Base-by-base conservation (phyloP, 2,888 invertebrate genomes). In the Drosophila multiciliata region DNA sequence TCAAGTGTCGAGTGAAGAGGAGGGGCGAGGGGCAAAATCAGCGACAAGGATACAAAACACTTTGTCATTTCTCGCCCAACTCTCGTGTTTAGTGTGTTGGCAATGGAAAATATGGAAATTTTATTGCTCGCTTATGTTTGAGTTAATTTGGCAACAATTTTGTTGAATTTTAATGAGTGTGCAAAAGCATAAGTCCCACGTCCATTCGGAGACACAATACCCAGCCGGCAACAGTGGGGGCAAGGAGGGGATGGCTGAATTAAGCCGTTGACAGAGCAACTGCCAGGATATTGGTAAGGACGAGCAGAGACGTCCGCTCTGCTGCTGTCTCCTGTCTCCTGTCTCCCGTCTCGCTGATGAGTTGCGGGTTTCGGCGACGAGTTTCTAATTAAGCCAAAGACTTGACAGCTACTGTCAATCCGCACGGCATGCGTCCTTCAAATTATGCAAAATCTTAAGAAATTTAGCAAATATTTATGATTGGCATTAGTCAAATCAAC, bases 71-170 rank as follows among this genome's bases (percentile, higher is more conserved):
- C 54, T 45, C 23, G 23, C 15, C 7, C 11, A 45, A 45, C 12
- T 20, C 20, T 20, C 20, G 15, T 48, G 29, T 66, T n/a, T 62
- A 23, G 23, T 58, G 49, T 60, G 32, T 54, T 26, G 74, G 63
- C 42, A 57, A 49, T 58, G 72, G 72, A 80, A 89, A 87, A 90
- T 87, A 87, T 87, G 87, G 89, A 87, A 87, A 87, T 87, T 87
- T 87, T 87, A 87, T 90, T 84, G 87, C 82, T 87, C 90, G 87
- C 90, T 87, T 87, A 89, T 87, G 90, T 87, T 87, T 87, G 87
- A 90, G 90, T 87, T 87, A 90, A 87, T 87, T 87, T 87, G 90
- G 89, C 84, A 87, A 87, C 89, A 87, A 87, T 87, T 90, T 87
- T 90, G 87, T 90, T 90, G 87, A 90, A 90, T 87, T 89, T 89